These are phyloP conservation scores for Pyrocephalus nanus DNA, from an alignment of 2,797 vertebrate genomes.

Conservation along the genomic window DNA sequence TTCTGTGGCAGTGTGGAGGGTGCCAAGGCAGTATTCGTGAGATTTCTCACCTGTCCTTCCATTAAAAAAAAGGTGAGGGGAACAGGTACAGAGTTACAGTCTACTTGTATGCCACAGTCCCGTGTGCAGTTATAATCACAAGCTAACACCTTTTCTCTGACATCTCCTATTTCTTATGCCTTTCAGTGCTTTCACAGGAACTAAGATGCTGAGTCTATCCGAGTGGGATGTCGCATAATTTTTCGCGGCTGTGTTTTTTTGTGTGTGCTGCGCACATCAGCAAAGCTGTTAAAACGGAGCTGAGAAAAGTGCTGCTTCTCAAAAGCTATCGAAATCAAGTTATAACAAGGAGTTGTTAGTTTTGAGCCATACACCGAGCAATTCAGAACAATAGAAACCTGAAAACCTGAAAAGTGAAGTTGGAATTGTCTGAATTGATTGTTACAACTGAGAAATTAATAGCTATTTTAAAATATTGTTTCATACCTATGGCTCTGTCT, in stretches of 20 bases:
- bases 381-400: constrained; percentile 30
- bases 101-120: fast-evolving
- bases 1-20: background rate
- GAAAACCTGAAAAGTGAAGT: constrained; percentile 49
- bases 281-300: constrained; percentile 36
- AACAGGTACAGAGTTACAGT: background rate
- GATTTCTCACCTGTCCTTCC: background rate
- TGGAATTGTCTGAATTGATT: constrained; percentile 14
- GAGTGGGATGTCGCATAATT: background rate
- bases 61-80: background rate
- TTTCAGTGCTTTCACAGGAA: constrained; percentile 2
- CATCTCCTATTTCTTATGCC: background rate
- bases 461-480: constrained; percentile 45
- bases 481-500: constrained; percentile 37
- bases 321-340: constrained; percentile 42
- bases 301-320: constrained; percentile 41
- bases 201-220: background rate
- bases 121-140: background rate
- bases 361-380: constrained; percentile 43
- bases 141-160: background rate
- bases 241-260: constrained; percentile 29
- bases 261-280: background rate
- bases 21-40: background rate
- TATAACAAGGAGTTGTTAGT: constrained; percentile 52
- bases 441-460: constrained; percentile 44